Percentiles rank a stretch among this genome's conserved stretches.
phyloP scores from a whole-genome alignment of 1,140 invertebrate genomes.

The Camponotus pennsylvanicus region DNA sequence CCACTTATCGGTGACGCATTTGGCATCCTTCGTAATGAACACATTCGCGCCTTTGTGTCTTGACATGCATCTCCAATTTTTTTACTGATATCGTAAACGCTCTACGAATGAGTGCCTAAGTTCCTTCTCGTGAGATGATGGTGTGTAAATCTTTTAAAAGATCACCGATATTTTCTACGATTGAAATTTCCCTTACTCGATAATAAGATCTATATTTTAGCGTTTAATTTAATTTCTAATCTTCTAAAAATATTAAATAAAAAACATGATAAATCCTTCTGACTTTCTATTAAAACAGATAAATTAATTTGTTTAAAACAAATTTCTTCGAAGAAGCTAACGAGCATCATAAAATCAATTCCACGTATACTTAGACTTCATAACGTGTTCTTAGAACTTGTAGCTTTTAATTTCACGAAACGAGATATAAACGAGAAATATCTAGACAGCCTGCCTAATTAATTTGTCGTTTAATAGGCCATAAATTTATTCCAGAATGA shows the following conservation, averaged over 20 bases:
- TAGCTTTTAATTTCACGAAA: constrained; percentile 15
- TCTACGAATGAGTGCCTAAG: no score
- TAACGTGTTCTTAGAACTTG: constrained; percentile 28
- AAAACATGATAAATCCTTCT: neutral
- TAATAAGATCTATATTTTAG: no score
- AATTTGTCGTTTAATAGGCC: constrained; percentile 14
- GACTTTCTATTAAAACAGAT: neutral
- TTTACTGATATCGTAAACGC: neutral
- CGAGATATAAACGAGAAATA: constrained; percentile 9
- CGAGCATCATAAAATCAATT: constrained; percentile 8
- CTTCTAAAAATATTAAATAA: neutral
- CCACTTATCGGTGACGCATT: constrained; percentile 50
- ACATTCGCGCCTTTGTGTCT: neutral
- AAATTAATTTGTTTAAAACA: constrained; percentile 27
- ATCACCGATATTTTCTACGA: no score
- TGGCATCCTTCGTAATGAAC: constrained; percentile 11
- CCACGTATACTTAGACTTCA: constrained; percentile 9
- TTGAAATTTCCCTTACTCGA: no score
- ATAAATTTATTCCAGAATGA: neutral
- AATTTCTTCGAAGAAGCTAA: neutral
- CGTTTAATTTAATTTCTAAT: no score
- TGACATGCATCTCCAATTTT: neutral
- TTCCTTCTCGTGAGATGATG: no score
- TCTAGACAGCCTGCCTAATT: constrained; percentile 9
- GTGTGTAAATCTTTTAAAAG: no score